phyloP scores from a whole-genome alignment of 1,140 invertebrate species.

The Tetraneura akinire region DNA sequence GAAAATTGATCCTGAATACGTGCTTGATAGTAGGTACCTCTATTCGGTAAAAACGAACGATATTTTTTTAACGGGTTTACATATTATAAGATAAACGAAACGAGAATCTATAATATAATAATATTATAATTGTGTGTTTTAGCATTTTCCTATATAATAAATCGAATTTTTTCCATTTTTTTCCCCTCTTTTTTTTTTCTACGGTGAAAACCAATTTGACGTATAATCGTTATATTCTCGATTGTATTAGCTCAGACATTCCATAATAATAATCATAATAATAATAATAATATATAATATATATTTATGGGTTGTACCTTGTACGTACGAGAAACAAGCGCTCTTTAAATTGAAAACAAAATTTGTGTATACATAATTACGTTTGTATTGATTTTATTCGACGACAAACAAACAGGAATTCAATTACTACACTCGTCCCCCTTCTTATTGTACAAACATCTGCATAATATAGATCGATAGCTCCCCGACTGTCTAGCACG shows the following conservation, averaged over 20 bases:
- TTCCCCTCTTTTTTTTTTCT: no score
- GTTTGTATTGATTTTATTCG: slow-evolving; percentile 45
- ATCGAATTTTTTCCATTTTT: not conserved
- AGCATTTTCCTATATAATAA: no score
- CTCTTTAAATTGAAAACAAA: slow-evolving; percentile 15
- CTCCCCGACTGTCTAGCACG: not conserved
- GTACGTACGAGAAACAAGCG: not conserved
- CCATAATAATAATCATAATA: no score
- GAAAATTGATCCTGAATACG: no score
- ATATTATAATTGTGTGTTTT: no score
- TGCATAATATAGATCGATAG: slow-evolving; percentile 13
- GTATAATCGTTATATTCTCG: not conserved
- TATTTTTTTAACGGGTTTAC: no score
- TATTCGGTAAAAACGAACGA: no score
- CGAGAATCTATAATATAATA: no score
- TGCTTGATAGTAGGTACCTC: no score
- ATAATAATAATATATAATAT: no score
- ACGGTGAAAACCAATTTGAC: not conserved
- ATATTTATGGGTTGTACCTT: not conserved
- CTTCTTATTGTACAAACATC: slow-evolving; percentile 25
- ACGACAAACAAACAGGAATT: slow-evolving; percentile 39
- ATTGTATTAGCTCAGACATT: not conserved
- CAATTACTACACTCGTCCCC: slow-evolving; percentile 11
- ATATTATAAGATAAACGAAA: no score
- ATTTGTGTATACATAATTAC: slow-evolving; percentile 45